Percentiles rank a stretch among this genome's conserved stretches.
These are phyloP conservation scores for Pagetopsis macropterus DNA, from an alignment of 2,797 vertebrate species.

Conservation along the genomic window DNA sequence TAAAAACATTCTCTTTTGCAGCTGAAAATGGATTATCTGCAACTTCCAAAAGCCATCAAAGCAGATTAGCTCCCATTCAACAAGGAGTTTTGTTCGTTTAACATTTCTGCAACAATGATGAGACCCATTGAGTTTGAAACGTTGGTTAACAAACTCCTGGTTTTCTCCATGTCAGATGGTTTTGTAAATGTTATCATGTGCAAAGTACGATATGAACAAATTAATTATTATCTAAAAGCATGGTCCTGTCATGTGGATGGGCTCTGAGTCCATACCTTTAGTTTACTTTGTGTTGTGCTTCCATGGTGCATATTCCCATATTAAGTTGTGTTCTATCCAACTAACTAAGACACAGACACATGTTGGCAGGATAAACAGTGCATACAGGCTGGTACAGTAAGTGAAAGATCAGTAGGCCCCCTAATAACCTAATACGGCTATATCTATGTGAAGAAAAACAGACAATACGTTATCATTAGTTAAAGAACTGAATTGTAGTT, in stretches of 20 bases:
- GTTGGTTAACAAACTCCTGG: constrained; percentile 2
- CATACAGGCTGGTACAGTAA: not conserved
- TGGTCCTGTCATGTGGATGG: not conserved
- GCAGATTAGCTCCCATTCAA: not conserved
- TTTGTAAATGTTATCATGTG: not conserved
- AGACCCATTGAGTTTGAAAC: constrained; percentile 2
- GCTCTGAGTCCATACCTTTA: not conserved
- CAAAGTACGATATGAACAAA: constrained; percentile 3
- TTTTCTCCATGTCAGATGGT: too few species aligned
- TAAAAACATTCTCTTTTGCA: constrained; percentile 2
- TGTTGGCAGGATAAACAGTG: not conserved
- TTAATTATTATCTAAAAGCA: not conserved
- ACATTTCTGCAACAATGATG: not conserved
- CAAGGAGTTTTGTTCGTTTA: constrained; percentile 4
- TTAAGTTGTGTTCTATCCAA: not conserved
- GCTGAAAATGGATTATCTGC: constrained; percentile 21
- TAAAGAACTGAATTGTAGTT: not conserved
- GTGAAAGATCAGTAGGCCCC: not conserved
- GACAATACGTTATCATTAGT: not conserved
- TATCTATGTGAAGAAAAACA: not conserved
- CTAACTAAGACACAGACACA: not conserved
- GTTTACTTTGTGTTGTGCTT: not conserved
- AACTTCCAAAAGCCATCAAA: constrained; percentile 5
- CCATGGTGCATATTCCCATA: not conserved
- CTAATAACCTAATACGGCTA: not conserved